phyloP scores from a whole-genome alignment of 2,797 vertebrate genomes.

The Microhierax caerulescens region DNA sequence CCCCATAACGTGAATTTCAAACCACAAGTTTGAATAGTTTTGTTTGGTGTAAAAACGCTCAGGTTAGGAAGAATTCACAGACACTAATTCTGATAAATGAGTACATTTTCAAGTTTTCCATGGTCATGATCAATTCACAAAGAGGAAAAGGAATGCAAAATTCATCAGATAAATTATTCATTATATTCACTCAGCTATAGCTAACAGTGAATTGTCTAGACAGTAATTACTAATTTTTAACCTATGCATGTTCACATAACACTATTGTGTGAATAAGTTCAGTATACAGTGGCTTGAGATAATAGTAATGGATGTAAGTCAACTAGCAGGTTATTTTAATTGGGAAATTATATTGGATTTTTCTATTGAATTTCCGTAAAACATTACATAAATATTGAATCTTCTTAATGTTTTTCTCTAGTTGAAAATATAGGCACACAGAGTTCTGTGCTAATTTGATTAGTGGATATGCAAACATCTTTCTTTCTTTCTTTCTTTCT shows the following conservation, averaged over 20 bases:
- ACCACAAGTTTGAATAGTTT: not conserved
- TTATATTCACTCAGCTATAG: constrained; percentile 37
- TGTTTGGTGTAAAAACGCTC: not conserved
- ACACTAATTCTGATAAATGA: constrained; percentile 13
- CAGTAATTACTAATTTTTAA: constrained; percentile 63
- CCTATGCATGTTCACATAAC: constrained; percentile 10
- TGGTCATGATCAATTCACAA: constrained; percentile 11
- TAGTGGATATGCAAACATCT: constrained; percentile 14
- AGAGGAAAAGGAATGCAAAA: constrained; percentile 44
- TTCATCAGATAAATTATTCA: constrained; percentile 60
- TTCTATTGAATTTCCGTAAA: constrained; percentile 51
- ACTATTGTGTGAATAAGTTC: constrained; percentile 6
- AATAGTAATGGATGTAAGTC: constrained; percentile 58
- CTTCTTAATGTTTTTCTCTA: not conserved
- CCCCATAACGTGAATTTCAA: not conserved
- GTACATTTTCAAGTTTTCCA: constrained; percentile 30
- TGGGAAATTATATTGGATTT: constrained; percentile 67
- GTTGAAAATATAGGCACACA: not conserved
- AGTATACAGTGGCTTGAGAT: not conserved
- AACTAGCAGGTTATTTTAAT: constrained; percentile 59
- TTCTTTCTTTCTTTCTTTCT: too few relatives aligned
- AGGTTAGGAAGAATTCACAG: not conserved
- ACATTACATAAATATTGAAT: constrained; percentile 62
- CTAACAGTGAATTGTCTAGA: constrained; percentile 66
- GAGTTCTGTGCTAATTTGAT: constrained; percentile 29